A percentile compares a stretch with the other conserved stretches of the same genome.
These are phyloP conservation scores for Stichopus chloronotus DNA, from an alignment of 35 echinoderm and acorn worm genomes.

Conservation along the genomic window DNA sequence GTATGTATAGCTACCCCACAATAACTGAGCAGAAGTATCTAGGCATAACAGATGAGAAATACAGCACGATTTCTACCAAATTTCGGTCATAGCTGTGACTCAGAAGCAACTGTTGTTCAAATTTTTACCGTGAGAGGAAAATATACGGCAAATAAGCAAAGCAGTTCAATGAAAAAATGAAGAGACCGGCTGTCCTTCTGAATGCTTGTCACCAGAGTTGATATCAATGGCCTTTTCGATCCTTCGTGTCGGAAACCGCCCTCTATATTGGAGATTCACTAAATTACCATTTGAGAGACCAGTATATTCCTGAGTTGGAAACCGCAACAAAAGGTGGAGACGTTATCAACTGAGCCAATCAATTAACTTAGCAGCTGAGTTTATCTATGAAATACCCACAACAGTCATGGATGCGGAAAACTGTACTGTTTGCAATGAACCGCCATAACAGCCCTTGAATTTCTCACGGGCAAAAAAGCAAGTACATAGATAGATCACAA, in stretches of 20 bases:
- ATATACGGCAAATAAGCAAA: constrained; percentile 6
- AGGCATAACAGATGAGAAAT: no score
- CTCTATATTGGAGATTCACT: neutral
- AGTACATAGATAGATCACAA: no score
- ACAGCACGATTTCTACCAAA: no score
- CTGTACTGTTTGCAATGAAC: no score
- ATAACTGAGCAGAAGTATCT: no score
- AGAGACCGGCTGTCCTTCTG: constrained; percentile 44
- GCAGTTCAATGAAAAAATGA: neutral
- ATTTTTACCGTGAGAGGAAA: constrained; percentile 37
- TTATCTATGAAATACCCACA: no score
- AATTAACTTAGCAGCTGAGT: no score
- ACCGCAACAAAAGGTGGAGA: constrained; percentile 15
- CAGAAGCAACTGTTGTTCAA: neutral
- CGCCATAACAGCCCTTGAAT: no score
- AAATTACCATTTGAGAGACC: neutral
- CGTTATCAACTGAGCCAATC: neutral
- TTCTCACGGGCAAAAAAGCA: no score
- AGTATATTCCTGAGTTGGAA: neutral
- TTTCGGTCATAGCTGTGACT: no score
- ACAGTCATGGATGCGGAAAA: no score
- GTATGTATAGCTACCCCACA: no score
- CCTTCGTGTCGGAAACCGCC: neutral
- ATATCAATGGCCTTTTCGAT: neutral
- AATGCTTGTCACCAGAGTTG: neutral